Conservation (phyloP, 2,113 vertebrate genomes). For the Murina feae region DNA sequence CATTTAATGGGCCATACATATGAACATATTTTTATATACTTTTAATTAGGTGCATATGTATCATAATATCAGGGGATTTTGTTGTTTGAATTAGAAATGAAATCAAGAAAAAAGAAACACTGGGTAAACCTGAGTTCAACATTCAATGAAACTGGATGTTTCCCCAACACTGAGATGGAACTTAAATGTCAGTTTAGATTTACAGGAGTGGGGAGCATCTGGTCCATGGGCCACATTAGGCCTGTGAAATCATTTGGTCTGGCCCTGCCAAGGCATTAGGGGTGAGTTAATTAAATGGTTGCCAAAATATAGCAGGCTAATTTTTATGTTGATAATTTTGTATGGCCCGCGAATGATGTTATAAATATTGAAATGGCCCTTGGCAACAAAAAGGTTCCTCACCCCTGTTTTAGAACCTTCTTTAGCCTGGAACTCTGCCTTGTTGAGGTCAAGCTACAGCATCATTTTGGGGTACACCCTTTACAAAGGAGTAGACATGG, state of each 20-base stretch:
- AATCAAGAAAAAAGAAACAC: neutral
- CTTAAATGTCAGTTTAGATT: neutral
- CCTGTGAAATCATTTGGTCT: no score
- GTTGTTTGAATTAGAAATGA: constrained; percentile 10
- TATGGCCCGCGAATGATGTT: no score
- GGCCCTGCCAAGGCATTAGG: no score
- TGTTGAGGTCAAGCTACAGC: neutral
- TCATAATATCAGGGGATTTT: neutral
- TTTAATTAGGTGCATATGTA: neutral
- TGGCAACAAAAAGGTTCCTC: no score
- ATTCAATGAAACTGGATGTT: neutral
- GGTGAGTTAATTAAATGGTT: no score
- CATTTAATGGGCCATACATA: neutral
- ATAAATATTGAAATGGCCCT: no score
- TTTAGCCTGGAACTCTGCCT: neutral
- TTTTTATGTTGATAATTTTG: no score
- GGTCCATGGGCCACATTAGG: no score
- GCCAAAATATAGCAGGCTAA: no score
- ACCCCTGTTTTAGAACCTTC: neutral
- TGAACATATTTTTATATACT: neutral
- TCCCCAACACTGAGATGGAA: neutral
- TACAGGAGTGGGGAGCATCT: no score
- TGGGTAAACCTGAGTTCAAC: neutral
- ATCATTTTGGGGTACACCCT: neutral
- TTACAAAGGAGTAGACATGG: neutral